Evolutionary conservation across 2,888 invertebrate species (phyloP).

Genomic region (Cheilosia urbana): DNA sequence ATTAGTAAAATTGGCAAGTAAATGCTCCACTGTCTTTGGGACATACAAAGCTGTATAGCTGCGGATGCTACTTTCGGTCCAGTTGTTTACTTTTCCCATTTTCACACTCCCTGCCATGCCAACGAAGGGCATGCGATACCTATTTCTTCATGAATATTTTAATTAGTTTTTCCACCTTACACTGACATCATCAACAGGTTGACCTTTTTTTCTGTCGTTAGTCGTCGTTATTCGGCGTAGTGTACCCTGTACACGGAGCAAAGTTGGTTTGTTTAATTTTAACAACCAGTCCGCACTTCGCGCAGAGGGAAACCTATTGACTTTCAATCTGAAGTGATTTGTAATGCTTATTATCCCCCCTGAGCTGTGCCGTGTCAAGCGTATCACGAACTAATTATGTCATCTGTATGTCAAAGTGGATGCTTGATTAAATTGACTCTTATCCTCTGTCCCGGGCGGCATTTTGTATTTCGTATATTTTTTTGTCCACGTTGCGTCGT

Average conservation of each 20-base stretch:
- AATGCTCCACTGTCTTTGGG: slow-evolving; percentile 24
- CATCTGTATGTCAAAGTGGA: slow-evolving; percentile 69
- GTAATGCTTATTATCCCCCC: slow-evolving; percentile 62
- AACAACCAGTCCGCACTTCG: slow-evolving; percentile 6
- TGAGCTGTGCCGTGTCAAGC: slow-evolving; percentile 63
- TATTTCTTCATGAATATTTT: slow-evolving; percentile 72
- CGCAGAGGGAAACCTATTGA: slow-evolving; percentile 8
- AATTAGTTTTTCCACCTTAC: slow-evolving; percentile 65
- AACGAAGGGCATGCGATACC: background rate
- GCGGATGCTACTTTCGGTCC: slow-evolving; percentile 18
- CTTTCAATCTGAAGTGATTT: slow-evolving; percentile 38
- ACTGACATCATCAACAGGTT: slow-evolving; percentile 57
- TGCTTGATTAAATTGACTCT: slow-evolving; percentile 71
- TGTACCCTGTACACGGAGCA: too few relatives aligned
- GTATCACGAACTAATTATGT: slow-evolving; percentile 74
- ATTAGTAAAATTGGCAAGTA: slow-evolving; percentile 68
- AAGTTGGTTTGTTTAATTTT: slow-evolving; percentile 29
- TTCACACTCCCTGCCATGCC: slow-evolving; percentile 9
- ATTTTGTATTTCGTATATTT: background rate
- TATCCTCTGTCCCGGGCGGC: background rate
- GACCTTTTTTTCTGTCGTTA: slow-evolving; percentile 14
- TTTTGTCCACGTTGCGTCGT: background rate
- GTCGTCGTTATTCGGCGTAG: background rate
- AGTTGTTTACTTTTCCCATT: slow-evolving; percentile 45
- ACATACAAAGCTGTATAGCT: background rate